Conservation (phyloP, 2,113 vertebrate species). For the Hippocampus mohnikei region DNA sequence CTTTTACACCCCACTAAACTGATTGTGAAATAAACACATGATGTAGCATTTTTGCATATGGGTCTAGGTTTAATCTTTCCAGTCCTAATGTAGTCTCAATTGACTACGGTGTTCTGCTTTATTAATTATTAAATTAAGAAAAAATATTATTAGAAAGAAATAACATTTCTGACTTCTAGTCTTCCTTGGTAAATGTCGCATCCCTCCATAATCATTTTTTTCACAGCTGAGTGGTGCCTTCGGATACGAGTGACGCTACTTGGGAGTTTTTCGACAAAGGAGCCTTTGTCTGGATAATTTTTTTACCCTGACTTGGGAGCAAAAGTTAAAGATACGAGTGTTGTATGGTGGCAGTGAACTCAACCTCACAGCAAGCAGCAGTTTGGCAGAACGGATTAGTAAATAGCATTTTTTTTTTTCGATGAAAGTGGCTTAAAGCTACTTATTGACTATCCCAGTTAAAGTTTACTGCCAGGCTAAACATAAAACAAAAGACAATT, state of each 20-base stretch:
- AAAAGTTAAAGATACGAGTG: too few relatives aligned
- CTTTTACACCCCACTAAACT: not conserved
- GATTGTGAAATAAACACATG: not conserved
- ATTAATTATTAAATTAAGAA: not conserved
- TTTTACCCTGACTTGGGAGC: not conserved
- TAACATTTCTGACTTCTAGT: not conserved
- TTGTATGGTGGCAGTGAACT: too few relatives aligned
- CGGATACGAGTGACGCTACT: not conserved
- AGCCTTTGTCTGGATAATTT: not conserved
- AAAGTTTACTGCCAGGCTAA: too few relatives aligned
- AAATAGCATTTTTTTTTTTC: too few relatives aligned
- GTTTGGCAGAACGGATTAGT: too few relatives aligned
- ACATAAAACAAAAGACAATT: too few relatives aligned
- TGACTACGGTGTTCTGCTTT: not conserved
- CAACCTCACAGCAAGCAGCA: too few relatives aligned
- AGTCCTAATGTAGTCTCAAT: not conserved
- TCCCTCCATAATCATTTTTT: too few relatives aligned
- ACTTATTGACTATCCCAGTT: too few relatives aligned
- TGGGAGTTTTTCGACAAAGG: not conserved
- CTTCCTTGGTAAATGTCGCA: too few relatives aligned
- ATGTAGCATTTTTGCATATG: not conserved
- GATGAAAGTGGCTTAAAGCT: too few relatives aligned
- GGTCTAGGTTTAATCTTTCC: not conserved
- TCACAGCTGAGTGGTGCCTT: too few relatives aligned
- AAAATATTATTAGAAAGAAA: not conserved